Conservation (phyloP, 1,140 invertebrate genomes). For the Pogonognathellus flavescens region DNA sequence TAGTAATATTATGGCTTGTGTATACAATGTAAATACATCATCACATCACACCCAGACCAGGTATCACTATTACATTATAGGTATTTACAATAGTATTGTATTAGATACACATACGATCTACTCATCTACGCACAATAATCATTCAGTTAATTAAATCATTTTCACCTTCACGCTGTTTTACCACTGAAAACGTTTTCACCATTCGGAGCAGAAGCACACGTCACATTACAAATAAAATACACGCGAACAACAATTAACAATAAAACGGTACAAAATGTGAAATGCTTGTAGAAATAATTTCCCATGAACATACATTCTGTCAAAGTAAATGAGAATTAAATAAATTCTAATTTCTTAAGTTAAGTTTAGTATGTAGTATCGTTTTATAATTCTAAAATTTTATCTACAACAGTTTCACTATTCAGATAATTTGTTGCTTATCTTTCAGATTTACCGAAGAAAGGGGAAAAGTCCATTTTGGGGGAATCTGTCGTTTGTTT, state of each 20-base stretch:
- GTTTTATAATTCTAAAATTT: too few relatives aligned
- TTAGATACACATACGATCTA: neutral
- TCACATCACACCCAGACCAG: slow-evolving; percentile 47
- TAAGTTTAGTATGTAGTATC: too few relatives aligned
- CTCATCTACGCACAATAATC: slow-evolving; percentile 9
- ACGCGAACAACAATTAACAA: slow-evolving; percentile 33
- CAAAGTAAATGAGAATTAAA: too few relatives aligned
- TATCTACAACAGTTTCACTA: too few relatives aligned
- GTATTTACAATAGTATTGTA: slow-evolving; percentile 29
- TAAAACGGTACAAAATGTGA: slow-evolving; percentile 40
- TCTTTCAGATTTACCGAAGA: too few relatives aligned
- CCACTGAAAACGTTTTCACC: neutral
- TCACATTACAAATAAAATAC: slow-evolving; percentile 14
- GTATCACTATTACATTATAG: slow-evolving; percentile 12
- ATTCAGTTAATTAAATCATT: neutral
- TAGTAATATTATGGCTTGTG: slow-evolving; percentile 34
- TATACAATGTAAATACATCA: slow-evolving; percentile 31
- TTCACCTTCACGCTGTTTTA: neutral
- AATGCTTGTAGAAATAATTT: neutral
- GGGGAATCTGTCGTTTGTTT: too few relatives aligned
- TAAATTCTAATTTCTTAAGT: too few relatives aligned
- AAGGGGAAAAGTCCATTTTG: too few relatives aligned
- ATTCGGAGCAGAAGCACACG: neutral
- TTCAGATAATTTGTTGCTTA: too few relatives aligned
- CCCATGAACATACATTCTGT: too few relatives aligned